These are phyloP conservation scores for Catocala sponsa DNA, from an alignment of 2,888 invertebrate genomes.

Conservation along the genomic window DNA sequence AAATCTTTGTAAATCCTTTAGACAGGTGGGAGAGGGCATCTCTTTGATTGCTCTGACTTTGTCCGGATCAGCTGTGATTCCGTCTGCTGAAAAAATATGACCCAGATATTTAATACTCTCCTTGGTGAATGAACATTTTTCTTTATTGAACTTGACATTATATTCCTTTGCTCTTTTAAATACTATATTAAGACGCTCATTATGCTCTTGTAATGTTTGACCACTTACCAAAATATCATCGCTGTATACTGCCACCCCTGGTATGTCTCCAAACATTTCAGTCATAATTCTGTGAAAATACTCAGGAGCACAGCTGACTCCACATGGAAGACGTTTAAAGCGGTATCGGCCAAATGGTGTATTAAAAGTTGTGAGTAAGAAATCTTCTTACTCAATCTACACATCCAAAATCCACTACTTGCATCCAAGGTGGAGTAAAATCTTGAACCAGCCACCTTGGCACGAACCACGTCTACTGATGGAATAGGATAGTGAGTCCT, in stretches of 20 bases:
- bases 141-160: slow-evolving; percentile 35
- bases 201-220: slow-evolving; percentile 20
- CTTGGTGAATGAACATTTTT: slow-evolving; percentile 34
- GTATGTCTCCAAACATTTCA: slow-evolving; percentile 7
- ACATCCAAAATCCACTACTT: slow-evolving; percentile 44
- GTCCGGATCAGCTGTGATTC: slow-evolving; percentile 25
- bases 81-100: slow-evolving; percentile 26
- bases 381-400: slow-evolving; percentile 23
- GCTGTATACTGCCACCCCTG: no score
- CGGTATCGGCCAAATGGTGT: no score
- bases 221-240: slow-evolving; percentile 40
- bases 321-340: slow-evolving; percentile 18
- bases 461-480: slow-evolving; percentile 33
- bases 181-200: slow-evolving; percentile 22
- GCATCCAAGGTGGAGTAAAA: slow-evolving; percentile 39
- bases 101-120: slow-evolving; percentile 35
- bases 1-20: slow-evolving; percentile 24
- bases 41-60: slow-evolving; percentile 34
- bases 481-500: slow-evolving; percentile 44
- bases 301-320: slow-evolving; percentile 8
- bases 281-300: neutral
- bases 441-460: slow-evolving; percentile 23
- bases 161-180: slow-evolving; percentile 31
- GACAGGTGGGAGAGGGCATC: slow-evolving; percentile 20
- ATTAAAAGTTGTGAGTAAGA: slow-evolving; percentile 23